A percentile compares a stretch with the other conserved stretches of the same genome.
phyloP scores from a whole-genome alignment of 1,140 invertebrate species.

The Ganaspis sp. region DNA sequence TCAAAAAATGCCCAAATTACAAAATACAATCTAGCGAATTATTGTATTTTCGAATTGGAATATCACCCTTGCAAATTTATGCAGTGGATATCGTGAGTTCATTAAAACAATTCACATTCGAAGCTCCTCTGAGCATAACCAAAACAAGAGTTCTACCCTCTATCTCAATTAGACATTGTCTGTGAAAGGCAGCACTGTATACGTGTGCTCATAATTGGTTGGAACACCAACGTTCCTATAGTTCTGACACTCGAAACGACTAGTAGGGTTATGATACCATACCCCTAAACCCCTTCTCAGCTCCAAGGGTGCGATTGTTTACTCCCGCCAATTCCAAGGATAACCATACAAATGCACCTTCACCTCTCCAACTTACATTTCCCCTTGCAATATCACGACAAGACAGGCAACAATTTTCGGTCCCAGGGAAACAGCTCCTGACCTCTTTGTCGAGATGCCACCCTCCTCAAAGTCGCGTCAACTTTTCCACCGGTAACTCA shows the following conservation, averaged over 20 bases:
- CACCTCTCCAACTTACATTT: background rate
- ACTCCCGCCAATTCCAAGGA: background rate
- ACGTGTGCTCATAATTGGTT: conserved; percentile 20
- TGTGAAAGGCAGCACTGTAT: background rate
- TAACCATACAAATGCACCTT: background rate
- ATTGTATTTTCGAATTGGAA: background rate
- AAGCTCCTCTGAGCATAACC: background rate
- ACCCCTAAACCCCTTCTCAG: no score
- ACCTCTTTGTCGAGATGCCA: background rate
- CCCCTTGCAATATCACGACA: background rate
- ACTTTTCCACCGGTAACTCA: conserved; percentile 23
- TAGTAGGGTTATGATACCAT: conserved; percentile 26
- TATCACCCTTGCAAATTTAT: background rate
- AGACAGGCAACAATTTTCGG: conserved; percentile 9
- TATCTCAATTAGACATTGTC: conserved; percentile 18
- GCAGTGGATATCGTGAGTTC: background rate
- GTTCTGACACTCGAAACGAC: conserved; percentile 21
- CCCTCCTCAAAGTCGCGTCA: background rate
- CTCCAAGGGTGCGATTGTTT: background rate
- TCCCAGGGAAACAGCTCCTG: background rate
- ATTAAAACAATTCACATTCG: conserved; percentile 24
- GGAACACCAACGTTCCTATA: background rate
- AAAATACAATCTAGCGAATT: no score
- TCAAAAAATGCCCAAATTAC: no score
- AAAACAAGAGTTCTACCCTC: conserved; percentile 3